Evolutionary conservation across 1,140 invertebrate genomes (phyloP).

Genomic region (Tyrophagus putrescentiae): DNA sequence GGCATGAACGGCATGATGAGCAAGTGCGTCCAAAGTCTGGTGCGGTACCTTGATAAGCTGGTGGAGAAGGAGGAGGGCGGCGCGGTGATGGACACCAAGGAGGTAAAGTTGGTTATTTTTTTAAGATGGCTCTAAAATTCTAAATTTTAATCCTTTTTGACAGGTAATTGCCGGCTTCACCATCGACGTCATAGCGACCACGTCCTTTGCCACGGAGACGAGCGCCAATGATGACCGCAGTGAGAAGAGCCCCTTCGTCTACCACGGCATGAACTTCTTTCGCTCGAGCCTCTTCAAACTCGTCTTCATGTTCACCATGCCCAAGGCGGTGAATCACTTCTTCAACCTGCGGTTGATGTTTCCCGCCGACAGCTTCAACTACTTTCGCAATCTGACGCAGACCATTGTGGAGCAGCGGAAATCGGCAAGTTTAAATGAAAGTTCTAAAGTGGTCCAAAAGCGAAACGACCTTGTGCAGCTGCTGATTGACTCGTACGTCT

Average conservation of each 20-base stretch:
- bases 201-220: conserved; percentile 17
- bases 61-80: too few species aligned
- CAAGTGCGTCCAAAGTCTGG: neutral
- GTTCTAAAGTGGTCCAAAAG: neutral
- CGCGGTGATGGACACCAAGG: too few species aligned
- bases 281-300: too few species aligned
- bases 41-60: neutral
- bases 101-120: too few species aligned
- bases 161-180: conserved; percentile 2
- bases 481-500: neutral
- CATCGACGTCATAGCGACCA: conserved; percentile 12
- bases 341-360: too few species aligned
- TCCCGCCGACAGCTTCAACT: neutral
- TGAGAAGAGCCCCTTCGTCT: neutral
- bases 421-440: neutral
- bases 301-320: too few species aligned
- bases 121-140: too few species aligned
- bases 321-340: too few species aligned
- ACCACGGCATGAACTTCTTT: too few species aligned
- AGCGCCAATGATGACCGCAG: neutral
- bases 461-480: conserved; percentile 10
- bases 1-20: conserved; percentile 32
- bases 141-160: too few species aligned
- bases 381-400: neutral
- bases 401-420: neutral